Percentiles rank a stretch among this genome's conserved stretches.
These are phyloP conservation scores for Drosophila ercepeae DNA, from an alignment of 1,140 invertebrate genomes.

Conservation along the genomic window DNA sequence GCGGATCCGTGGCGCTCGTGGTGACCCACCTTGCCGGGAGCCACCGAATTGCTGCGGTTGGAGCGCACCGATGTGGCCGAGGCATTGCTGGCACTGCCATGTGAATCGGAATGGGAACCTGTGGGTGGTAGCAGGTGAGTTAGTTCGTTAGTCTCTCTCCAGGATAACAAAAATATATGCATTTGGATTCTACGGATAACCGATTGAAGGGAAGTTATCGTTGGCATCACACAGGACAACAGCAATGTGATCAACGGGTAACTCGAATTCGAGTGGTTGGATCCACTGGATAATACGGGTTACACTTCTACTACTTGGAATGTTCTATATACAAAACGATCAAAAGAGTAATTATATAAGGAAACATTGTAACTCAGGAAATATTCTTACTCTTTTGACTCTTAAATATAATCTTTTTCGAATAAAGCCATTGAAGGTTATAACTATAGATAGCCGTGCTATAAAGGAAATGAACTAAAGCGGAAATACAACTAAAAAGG, in stretches of 20 bases:
- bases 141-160: conserved; percentile 9
- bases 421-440: conserved; percentile 27
- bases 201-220: conserved; percentile 44
- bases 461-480: conserved; percentile 44
- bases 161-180: background rate
- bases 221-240: conserved; percentile 43
- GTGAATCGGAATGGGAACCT: conserved; percentile 69
- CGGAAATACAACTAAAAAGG: conserved; percentile 43
- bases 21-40: conserved; percentile 70
- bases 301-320: conserved; percentile 22
- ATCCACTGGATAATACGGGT: conserved; percentile 5
- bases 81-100: conserved; percentile 75
- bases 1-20: conserved; percentile 75
- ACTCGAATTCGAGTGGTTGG: conserved; percentile 4
- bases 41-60: conserved; percentile 80
- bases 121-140: conserved; percentile 4
- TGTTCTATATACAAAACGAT: conserved; percentile 2
- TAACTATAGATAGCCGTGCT: conserved; percentile 47
- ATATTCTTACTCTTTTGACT: background rate
- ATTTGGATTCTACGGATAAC: conserved; percentile 34
- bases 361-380: background rate
- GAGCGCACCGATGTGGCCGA: conserved; percentile 78
- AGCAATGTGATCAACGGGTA: conserved; percentile 42
- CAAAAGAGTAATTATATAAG: background rate
- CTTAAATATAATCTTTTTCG: conserved; percentile 2